Conservation (phyloP, 1,140 invertebrate species). For the fruit fly (Drosophila melanogaster) region DNA sequence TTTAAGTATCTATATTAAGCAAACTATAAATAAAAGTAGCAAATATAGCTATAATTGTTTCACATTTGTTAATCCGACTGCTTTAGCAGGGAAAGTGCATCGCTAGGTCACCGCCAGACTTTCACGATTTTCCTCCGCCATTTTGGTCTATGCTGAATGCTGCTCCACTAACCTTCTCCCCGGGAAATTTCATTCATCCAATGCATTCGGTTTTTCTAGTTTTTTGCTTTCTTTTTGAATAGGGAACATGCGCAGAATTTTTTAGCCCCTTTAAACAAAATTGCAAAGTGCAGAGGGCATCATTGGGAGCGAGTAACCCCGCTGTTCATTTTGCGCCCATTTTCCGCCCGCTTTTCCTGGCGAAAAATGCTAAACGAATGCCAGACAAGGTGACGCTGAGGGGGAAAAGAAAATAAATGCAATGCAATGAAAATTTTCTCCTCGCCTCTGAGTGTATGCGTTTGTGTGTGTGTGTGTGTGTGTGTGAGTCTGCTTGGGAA, state of each 20-base stretch:
- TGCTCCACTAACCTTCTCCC: conserved; percentile 52
- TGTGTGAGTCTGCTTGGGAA: conserved; percentile 52
- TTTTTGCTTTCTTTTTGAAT: conserved; percentile 45
- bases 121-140: conserved; percentile 29
- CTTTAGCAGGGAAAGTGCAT: neutral
- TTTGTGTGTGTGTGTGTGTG: conserved; percentile 3
- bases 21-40: too few species aligned
- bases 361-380: conserved; percentile 24
- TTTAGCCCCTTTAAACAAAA: conserved; percentile 40
- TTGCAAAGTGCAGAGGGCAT: conserved; percentile 53
- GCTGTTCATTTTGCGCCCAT: conserved; percentile 1
- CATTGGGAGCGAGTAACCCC: neutral
- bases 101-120: neutral
- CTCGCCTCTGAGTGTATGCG: conserved; percentile 1
- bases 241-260: conserved; percentile 82
- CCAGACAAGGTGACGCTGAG: conserved; percentile 6
- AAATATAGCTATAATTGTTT: too few species aligned
- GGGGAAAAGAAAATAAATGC: conserved; percentile 63
- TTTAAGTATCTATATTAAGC: too few species aligned
- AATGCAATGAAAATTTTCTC: conserved; percentile 71
- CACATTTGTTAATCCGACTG: neutral
- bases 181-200: conserved; percentile 44
- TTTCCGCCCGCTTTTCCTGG: conserved; percentile 1
- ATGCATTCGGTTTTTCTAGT: conserved; percentile 64
- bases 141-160: conserved; percentile 37